Percentiles rank a stretch among this genome's conserved stretches.
Conservation (phyloP, 1,140 invertebrate species). For the Eriocheir sinensis region DNA sequence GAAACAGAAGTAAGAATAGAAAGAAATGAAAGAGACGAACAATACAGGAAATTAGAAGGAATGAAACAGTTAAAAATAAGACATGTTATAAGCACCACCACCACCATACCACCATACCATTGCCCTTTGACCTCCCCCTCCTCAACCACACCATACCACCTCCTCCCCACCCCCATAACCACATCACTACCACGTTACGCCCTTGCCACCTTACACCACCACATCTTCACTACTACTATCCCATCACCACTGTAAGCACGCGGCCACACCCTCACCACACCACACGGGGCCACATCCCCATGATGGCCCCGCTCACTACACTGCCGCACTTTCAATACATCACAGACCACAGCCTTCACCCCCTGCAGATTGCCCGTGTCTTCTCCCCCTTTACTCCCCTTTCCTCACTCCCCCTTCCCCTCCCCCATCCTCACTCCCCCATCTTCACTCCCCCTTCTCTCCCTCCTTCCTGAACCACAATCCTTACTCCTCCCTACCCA, state of each 20-base stretch:
- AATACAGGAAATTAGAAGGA: background rate
- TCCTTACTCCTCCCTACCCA: background rate
- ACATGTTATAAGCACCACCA: background rate
- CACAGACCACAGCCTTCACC: background rate
- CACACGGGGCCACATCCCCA: background rate
- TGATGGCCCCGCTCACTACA: background rate
- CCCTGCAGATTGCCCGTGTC: background rate
- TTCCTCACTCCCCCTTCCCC: background rate
- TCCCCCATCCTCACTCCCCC: background rate
- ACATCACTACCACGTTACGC: too few relatives aligned
- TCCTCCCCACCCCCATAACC: background rate
- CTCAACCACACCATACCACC: background rate
- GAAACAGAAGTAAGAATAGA: background rate
- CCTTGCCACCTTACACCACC: background rate
- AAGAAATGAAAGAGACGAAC: background rate
- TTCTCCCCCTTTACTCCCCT: background rate
- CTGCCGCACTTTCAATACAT: conserved; percentile 8
- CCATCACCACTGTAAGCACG: background rate
- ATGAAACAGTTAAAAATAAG: background rate
- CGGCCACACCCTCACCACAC: background rate
- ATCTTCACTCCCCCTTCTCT: background rate
- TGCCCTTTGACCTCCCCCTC: background rate
- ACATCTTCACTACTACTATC: background rate
- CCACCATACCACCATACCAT: background rate
- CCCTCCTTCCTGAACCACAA: too few relatives aligned